Conservation (phyloP, 2,797 vertebrate species). For the Rhinophrynus dorsalis region DNA sequence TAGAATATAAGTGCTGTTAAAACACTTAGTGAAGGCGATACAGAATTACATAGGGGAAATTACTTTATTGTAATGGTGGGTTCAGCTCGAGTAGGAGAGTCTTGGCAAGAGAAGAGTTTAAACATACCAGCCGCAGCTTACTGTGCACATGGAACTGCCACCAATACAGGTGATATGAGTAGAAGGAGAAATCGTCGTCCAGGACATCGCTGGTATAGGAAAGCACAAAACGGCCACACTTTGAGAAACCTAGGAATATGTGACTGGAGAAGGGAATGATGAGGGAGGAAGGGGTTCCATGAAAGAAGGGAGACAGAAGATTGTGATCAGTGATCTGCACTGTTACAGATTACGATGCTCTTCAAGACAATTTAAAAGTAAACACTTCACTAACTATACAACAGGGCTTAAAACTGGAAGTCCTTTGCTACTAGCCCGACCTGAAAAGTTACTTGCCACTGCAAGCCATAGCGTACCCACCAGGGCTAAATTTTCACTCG, state of each 20-base stretch:
- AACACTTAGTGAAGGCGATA: too few species aligned
- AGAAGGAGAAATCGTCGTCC: conserved; percentile 87
- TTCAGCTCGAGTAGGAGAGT: not conserved
- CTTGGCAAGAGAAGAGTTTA: not conserved
- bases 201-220: conserved; percentile 91
- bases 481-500: too few species aligned
- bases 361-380: too few species aligned
- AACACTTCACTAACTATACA: too few species aligned
- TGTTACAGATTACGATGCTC: too few species aligned
- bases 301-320: not conserved
- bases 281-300: not conserved
- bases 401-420: too few species aligned
- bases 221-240: conserved; percentile 90
- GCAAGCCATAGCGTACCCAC: too few species aligned
- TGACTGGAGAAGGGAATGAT: conserved; percentile 68
- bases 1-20: too few species aligned
- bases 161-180: conserved; percentile 94
- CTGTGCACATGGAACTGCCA: conserved; percentile 97
- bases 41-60: too few species aligned
- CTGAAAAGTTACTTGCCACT: too few species aligned
- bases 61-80: too few species aligned
- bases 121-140: conserved; percentile 84
- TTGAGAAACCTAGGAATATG: conserved; percentile 93
- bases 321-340: not conserved
- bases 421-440: too few species aligned